Evolutionary conservation across 1,140 invertebrate species (phyloP).

Genomic region (Drosophila quadrilineata): DNA sequence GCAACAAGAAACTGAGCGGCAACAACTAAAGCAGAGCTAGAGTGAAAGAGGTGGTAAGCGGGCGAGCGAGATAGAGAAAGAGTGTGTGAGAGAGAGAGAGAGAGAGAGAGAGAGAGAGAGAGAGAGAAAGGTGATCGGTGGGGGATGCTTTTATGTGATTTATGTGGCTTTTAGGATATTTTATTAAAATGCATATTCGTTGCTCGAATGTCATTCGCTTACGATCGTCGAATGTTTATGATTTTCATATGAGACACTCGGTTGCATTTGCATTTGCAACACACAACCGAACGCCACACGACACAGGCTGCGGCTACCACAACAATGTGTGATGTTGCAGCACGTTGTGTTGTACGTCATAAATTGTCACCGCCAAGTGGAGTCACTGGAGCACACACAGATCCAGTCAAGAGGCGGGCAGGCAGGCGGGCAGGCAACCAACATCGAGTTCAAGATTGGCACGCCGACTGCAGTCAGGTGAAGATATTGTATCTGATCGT

Average conservation of each 20-base stretch:
- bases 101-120: not conserved
- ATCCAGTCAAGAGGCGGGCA: not conserved
- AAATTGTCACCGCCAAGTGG: constrained; percentile 64
- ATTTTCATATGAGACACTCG: constrained; percentile 79
- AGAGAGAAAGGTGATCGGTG: not conserved
- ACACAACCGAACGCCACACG: not conserved
- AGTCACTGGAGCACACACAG: not conserved
- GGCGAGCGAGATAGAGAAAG: too few relatives aligned
- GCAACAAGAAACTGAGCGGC: too few relatives aligned
- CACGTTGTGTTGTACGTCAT: constrained; percentile 66
- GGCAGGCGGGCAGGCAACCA: too few relatives aligned
- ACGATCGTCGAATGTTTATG: constrained; percentile 73
- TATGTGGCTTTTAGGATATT: constrained; percentile 81
- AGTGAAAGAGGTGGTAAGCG: too few relatives aligned
- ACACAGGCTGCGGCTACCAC: constrained; percentile 7
- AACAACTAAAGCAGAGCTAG: too few relatives aligned
- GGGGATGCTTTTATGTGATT: constrained; percentile 56
- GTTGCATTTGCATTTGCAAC: constrained; percentile 26
- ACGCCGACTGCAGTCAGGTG: too few relatives aligned
- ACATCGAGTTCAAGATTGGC: too few relatives aligned
- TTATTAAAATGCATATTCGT: constrained; percentile 82
- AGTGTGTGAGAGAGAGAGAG: too few relatives aligned
- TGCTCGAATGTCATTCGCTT: constrained; percentile 72
- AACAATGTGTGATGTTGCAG: constrained; percentile 10
- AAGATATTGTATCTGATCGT: constrained; percentile 73